phyloP scores from a whole-genome alignment of 2,888 invertebrate genomes.

The Monopis laevigella region DNA sequence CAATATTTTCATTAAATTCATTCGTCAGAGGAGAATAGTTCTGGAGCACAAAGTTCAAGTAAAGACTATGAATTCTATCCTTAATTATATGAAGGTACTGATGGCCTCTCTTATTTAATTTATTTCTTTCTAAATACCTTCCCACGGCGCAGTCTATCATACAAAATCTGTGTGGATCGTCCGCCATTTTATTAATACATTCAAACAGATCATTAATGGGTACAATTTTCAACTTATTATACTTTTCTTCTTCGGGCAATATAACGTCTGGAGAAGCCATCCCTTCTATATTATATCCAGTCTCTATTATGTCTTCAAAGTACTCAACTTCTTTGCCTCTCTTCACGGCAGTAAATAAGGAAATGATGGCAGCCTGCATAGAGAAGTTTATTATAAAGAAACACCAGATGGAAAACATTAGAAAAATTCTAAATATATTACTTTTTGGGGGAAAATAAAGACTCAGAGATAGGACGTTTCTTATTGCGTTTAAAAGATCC shows the following conservation, averaged over 20 bases:
- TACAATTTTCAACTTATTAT: conserved; percentile 35
- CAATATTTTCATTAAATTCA: conserved; percentile 35
- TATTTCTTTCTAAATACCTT: conserved; percentile 38
- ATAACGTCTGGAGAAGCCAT: conserved; percentile 50
- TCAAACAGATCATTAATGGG: conserved; percentile 30
- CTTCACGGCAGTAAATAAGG: conserved; percentile 47
- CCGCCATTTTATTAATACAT: conserved; percentile 37
- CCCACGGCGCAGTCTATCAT: conserved; percentile 50
- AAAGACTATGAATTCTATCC: conserved; percentile 51
- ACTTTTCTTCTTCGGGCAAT: conserved; percentile 45
- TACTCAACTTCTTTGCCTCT: conserved; percentile 52
- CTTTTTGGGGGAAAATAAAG: conserved; percentile 37
- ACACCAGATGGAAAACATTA: conserved; percentile 44
- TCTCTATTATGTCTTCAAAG: conserved; percentile 48
- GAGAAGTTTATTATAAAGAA: conserved; percentile 50
- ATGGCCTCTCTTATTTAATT: conserved; percentile 41
- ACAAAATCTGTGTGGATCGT: conserved; percentile 43
- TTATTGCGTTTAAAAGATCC: conserved; percentile 42
- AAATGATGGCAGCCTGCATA: conserved; percentile 50
- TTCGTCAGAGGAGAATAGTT: conserved; percentile 42
- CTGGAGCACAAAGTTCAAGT: conserved; percentile 37
- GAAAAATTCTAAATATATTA: conserved; percentile 38
- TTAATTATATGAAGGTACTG: conserved; percentile 48
- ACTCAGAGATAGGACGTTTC: conserved; percentile 37
- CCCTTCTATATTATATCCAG: conserved; percentile 46